Conservation (phyloP, 1,140 invertebrate species). For the Phthorimaea operculella region DNA sequence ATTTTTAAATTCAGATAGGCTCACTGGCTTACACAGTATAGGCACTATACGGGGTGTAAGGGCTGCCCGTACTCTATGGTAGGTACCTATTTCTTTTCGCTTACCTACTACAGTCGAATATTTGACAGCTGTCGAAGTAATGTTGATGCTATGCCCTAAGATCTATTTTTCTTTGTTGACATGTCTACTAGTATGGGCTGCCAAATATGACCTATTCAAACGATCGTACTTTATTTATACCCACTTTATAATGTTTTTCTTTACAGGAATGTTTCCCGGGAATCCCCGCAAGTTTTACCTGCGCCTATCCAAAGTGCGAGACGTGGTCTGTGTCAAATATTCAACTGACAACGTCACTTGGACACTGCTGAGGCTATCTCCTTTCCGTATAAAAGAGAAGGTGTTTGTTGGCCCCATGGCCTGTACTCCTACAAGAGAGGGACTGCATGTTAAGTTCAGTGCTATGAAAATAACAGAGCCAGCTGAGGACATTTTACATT, state of each 20-base stretch:
- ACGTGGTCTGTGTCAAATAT: slow-evolving; percentile 41
- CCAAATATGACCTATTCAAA: no score
- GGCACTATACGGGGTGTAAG: no score
- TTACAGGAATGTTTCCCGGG: slow-evolving; percentile 38
- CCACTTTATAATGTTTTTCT: slow-evolving; percentile 16
- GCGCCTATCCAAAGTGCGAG: slow-evolving; percentile 28
- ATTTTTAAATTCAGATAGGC: no score
- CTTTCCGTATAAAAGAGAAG: slow-evolving; percentile 23
- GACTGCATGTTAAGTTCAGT: slow-evolving; percentile 31
- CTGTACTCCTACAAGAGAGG: slow-evolving; percentile 34
- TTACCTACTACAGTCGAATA: no score
- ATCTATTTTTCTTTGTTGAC: no score
- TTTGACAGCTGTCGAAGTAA: no score
- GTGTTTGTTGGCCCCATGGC: slow-evolving; percentile 38
- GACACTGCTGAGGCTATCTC: slow-evolving; percentile 35
- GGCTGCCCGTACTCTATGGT: no score
- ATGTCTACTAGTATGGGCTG: no score
- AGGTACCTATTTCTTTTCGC: no score
- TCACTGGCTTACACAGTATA: no score
- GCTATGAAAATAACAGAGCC: slow-evolving; percentile 24
- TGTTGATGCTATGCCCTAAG: no score
- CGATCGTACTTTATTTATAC: no score
- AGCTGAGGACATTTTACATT: slow-evolving; percentile 34
- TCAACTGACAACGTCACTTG: slow-evolving; percentile 35
- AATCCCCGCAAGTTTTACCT: slow-evolving; percentile 44